A percentile compares a stretch with the other conserved stretches of the same genome.
Evolutionary conservation across 2,113 vertebrate genomes (phyloP).

Genomic region (Puffinus mauretanicus): DNA sequence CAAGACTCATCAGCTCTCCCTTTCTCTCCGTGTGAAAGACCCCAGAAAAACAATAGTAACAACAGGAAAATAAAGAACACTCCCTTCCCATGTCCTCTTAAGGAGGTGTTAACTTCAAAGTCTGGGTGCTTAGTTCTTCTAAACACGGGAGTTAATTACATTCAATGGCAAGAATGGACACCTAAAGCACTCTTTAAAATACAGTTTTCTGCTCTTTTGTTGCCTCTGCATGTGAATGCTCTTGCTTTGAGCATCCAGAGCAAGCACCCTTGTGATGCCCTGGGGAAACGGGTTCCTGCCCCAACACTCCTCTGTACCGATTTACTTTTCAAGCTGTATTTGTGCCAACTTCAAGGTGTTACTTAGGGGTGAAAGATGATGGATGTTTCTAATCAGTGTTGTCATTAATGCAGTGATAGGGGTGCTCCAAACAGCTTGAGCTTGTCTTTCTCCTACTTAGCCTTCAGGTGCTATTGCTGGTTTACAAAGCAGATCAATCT

Average conservation of each 20-base stretch:
- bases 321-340: not conserved
- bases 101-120: slow-evolving; percentile 61
- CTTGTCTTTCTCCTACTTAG: not conserved
- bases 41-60: slow-evolving; percentile 33
- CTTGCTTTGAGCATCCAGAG: not conserved
- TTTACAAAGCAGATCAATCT: not conserved
- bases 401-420: not conserved
- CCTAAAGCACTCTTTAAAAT: not conserved
- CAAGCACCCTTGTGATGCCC: not conserved
- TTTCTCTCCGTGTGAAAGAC: slow-evolving; percentile 5
- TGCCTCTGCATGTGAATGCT: not conserved
- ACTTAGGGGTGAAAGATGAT: not conserved
- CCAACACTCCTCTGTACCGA: not conserved
- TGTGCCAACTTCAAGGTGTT: not conserved
- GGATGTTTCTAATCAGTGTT: not conserved
- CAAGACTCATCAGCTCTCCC: not conserved
- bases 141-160: slow-evolving; percentile 2
- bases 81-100: slow-evolving; percentile 37
- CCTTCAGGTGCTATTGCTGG: not conserved
- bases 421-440: not conserved
- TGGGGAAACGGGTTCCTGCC: not conserved
- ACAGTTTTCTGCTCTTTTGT: not conserved
- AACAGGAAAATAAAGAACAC: slow-evolving; percentile 57
- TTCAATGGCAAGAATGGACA: not conserved
- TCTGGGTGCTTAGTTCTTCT: not conserved